Percentiles rank a stretch among this genome's conserved stretches.
These are phyloP conservation scores for Podarcis siculus DNA, from an alignment of 2,797 vertebrate species.

Conservation along the genomic window DNA sequence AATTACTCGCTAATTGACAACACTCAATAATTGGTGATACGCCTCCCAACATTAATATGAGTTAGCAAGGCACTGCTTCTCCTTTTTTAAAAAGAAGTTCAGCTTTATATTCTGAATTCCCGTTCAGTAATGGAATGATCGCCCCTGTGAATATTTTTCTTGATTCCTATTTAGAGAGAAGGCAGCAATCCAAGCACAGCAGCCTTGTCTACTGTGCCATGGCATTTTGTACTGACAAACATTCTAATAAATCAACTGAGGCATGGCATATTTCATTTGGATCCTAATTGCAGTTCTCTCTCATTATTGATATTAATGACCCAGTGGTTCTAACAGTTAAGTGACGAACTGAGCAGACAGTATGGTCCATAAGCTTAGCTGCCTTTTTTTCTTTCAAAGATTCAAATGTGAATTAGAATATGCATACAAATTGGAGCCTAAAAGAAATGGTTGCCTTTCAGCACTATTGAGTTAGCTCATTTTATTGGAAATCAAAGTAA, in stretches of 20 bases:
- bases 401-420: conserved; percentile 70
- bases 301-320: conserved; percentile 79
- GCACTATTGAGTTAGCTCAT: conserved; percentile 52
- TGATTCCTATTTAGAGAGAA: conserved; percentile 1
- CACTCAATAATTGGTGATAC: conserved; percentile 10
- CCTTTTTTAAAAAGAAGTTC: not conserved
- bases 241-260: conserved; percentile 60
- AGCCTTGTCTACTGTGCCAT: conserved; percentile 12
- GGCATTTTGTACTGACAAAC: conserved; percentile 57
- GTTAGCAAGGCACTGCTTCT: conserved; percentile 14
- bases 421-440: conserved; percentile 44
- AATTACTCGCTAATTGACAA: conserved; percentile 15
- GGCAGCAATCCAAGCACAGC: not conserved
- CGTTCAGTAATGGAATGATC: conserved; percentile 17
- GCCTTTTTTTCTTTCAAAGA: conserved; percentile 51
- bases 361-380: conserved; percentile 59
- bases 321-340: conserved; percentile 67
- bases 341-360: conserved; percentile 70
- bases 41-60: conserved; percentile 26
- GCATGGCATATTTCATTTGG: conserved; percentile 64
- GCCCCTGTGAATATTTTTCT: conserved; percentile 18
- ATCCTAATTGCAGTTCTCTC: conserved; percentile 70
- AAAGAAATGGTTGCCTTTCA: conserved; percentile 56
- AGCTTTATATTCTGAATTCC: not conserved
- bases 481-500: conserved; percentile 57